Conservation (phyloP, 2,797 vertebrate species). For the Spea hammondii region DNA sequence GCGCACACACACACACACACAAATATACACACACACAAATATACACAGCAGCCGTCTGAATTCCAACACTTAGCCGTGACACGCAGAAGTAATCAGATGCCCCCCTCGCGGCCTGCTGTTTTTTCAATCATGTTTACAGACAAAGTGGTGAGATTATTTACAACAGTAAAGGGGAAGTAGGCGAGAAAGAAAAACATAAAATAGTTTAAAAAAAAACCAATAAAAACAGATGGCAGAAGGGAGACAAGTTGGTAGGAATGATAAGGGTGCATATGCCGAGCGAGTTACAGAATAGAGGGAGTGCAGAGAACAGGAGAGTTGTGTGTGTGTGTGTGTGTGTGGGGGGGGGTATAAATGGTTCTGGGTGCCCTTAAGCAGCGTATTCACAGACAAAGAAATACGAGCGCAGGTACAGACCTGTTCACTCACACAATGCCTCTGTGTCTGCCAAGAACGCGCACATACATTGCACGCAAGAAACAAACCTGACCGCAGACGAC, state of each 20-base stretch:
- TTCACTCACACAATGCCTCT: not conserved
- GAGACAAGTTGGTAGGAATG: not conserved
- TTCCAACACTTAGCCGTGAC: too few relatives aligned
- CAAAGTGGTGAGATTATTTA: constrained; percentile 7
- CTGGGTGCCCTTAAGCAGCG: constrained; percentile 5
- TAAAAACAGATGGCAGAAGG: not conserved
- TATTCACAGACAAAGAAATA: constrained; percentile 1
- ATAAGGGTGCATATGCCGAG: not conserved
- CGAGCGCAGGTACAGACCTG: constrained; percentile 27
- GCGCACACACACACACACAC: too few relatives aligned
- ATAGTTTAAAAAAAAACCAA: not conserved
- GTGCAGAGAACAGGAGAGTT: not conserved
- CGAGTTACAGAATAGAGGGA: not conserved
- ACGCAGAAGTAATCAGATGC: not conserved
- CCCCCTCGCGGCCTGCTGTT: not conserved
- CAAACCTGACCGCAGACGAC: too few relatives aligned
- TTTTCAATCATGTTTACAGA: not conserved
- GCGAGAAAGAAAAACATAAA: not conserved
- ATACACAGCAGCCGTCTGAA: too few relatives aligned
- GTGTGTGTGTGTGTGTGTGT: not conserved
- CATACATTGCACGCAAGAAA: too few relatives aligned
- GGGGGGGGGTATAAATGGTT: constrained; percentile 9
- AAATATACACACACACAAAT: too few relatives aligned
- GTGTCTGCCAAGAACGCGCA: not conserved
- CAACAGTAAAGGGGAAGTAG: not conserved